Conservation (phyloP, 2,113 vertebrate genomes). For the Microtus richardsoni region DNA sequence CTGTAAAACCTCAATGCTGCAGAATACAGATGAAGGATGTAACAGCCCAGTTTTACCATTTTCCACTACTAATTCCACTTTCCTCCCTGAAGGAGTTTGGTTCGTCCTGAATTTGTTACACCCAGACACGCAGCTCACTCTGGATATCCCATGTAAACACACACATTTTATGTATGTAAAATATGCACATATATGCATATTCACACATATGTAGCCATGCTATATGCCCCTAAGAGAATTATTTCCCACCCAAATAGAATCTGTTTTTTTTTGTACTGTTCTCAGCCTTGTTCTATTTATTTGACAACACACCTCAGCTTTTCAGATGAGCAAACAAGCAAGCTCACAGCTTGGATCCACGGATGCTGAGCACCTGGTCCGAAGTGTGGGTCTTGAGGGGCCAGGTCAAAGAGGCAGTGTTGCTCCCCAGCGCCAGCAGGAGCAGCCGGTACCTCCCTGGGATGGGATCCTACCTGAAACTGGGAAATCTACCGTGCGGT, state of each 20-base stretch:
- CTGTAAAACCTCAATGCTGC: neutral
- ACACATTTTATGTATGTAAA: neutral
- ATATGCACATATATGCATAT: neutral
- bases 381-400: neutral
- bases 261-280: neutral
- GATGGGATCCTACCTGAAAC: neutral
- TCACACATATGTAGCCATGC: neutral
- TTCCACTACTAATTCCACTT: slow-evolving; percentile 4
- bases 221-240: neutral
- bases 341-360: neutral
- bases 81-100: neutral
- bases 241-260: slow-evolving; percentile 23
- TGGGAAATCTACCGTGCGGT: neutral
- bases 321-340: slow-evolving; percentile 3
- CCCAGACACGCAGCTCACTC: neutral
- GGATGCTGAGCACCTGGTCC: neutral
- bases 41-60: slow-evolving; percentile 15
- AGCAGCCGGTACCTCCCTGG: neutral
- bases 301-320: neutral
- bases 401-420: neutral
- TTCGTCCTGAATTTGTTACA: neutral
- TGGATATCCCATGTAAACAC: neutral
- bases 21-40: neutral
- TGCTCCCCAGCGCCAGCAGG: neutral
- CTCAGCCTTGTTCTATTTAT: neutral